phyloP scores from a whole-genome alignment of 1,140 invertebrate genomes.

The Polypedilum vanderplanki region DNA sequence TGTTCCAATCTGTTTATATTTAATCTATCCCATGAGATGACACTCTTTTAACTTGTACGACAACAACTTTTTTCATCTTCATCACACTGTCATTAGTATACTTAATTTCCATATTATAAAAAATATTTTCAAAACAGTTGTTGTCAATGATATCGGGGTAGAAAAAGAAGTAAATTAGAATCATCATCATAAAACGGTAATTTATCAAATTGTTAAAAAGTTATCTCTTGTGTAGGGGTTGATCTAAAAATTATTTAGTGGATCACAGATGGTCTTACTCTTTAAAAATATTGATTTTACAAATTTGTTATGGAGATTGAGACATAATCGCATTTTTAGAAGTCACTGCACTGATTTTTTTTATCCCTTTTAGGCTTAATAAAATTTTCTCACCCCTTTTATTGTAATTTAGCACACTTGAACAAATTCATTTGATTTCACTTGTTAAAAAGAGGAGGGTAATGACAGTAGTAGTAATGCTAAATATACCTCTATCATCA shows the following conservation, averaged over 20 bases:
- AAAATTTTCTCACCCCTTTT: not conserved
- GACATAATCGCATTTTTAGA: no score
- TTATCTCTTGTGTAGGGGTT: not conserved
- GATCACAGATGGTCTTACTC: no score
- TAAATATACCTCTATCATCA: not conserved
- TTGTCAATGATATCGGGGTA: not conserved
- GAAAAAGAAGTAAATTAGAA: constrained; percentile 21
- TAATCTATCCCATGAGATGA: constrained; percentile 7
- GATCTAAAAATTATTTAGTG: no score
- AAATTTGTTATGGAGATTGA: no score
- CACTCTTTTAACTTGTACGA: not conserved
- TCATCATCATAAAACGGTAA: constrained; percentile 28
- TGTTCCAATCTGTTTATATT: not conserved
- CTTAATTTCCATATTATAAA: not conserved
- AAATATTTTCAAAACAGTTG: constrained; percentile 12
- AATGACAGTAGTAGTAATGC: not conserved
- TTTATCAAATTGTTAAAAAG: constrained; percentile 25
- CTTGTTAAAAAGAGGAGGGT: no score
- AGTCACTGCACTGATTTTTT: no score
- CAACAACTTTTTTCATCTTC: not conserved
- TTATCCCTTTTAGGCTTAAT: no score
- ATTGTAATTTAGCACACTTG: not conserved
- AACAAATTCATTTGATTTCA: not conserved
- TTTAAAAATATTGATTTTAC: no score
- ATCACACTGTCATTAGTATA: not conserved